phyloP scores from a whole-genome alignment of 2,797 vertebrate species.

The Cephalopachus bancanus region DNA sequence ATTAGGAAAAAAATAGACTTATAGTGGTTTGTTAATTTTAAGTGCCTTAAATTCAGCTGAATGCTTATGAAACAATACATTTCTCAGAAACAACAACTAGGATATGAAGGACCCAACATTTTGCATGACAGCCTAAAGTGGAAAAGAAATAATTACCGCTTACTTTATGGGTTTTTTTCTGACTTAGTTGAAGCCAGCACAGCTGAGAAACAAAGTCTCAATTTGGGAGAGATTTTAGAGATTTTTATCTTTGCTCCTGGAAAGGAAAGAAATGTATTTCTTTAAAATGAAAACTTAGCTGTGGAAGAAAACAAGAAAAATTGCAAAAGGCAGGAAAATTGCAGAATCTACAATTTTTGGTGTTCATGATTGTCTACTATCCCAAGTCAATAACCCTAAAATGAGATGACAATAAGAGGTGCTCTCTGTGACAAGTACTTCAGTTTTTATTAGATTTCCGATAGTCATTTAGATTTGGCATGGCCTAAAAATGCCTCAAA shows the following conservation, averaged over 20 bases:
- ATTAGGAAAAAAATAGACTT: not conserved
- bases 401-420: slow-evolving; percentile 87
- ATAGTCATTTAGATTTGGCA: slow-evolving; percentile 84
- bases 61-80: slow-evolving; percentile 62
- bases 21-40: slow-evolving; percentile 67
- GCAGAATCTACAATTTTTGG: slow-evolving; percentile 86
- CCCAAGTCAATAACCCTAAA: slow-evolving; percentile 86
- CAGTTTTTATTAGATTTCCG: slow-evolving; percentile 87
- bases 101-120: slow-evolving; percentile 56
- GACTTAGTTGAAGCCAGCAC: slow-evolving; percentile 37
- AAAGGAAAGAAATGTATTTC: slow-evolving; percentile 72
- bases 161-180: not conserved
- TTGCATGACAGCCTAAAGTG: slow-evolving; percentile 3
- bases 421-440: slow-evolving; percentile 85
- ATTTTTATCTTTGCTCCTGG: slow-evolving; percentile 77
- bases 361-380: slow-evolving; percentile 85
- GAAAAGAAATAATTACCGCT: slow-evolving; percentile 63
- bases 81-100: slow-evolving; percentile 32
- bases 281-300: slow-evolving; percentile 83
- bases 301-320: slow-evolving; percentile 85
- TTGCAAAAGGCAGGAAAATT: slow-evolving; percentile 84
- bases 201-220: slow-evolving; percentile 50
- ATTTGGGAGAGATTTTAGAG: slow-evolving; percentile 66
- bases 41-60: slow-evolving; percentile 52
- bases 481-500: slow-evolving; percentile 81